Percentiles rank a stretch among this genome's conserved stretches.
Conservation (phyloP, 2,888 invertebrate species). For the Neoaliturus tenellus region DNA sequence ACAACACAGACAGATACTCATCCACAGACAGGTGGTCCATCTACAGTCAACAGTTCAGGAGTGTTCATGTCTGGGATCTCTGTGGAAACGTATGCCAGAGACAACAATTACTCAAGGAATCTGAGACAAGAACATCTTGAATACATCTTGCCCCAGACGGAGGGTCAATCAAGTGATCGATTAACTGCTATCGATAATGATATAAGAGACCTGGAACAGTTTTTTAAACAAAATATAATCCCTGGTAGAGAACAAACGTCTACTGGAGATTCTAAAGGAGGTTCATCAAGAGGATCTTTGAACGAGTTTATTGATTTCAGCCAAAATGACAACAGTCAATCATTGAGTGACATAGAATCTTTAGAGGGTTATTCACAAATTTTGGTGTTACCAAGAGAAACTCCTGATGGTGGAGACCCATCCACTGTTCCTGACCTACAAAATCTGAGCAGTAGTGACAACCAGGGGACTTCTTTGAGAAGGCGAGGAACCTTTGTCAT, state of each 20-base stretch:
- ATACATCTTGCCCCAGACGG: not conserved
- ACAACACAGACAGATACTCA: not conserved
- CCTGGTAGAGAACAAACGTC: not conserved
- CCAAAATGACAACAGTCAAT: not conserved
- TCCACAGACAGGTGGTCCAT: not conserved
- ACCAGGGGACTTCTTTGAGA: not conserved
- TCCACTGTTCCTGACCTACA: not conserved
- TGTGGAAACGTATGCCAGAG: not conserved
- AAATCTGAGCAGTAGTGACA: not conserved
- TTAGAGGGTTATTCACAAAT: not conserved
- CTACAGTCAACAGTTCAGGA: slow-evolving; percentile 26
- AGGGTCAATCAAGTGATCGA: not conserved
- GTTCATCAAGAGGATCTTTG: not conserved
- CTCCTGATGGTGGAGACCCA: not conserved
- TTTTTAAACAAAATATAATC: slow-evolving; percentile 18
- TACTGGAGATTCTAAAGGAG: too few species aligned
- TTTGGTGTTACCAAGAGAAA: not conserved
- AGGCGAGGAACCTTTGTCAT: slow-evolving; percentile 38
- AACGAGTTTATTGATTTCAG: not conserved
- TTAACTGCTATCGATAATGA: slow-evolving; percentile 1
- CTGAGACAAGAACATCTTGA: not conserved
- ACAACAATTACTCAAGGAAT: not conserved
- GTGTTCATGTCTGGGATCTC: slow-evolving; percentile 26
- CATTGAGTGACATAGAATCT: slow-evolving; percentile 4
- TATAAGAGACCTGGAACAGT: slow-evolving; percentile 24